phyloP scores from a whole-genome alignment of 1,140 invertebrate genomes.

The Globodera rostochiensis region DNA sequence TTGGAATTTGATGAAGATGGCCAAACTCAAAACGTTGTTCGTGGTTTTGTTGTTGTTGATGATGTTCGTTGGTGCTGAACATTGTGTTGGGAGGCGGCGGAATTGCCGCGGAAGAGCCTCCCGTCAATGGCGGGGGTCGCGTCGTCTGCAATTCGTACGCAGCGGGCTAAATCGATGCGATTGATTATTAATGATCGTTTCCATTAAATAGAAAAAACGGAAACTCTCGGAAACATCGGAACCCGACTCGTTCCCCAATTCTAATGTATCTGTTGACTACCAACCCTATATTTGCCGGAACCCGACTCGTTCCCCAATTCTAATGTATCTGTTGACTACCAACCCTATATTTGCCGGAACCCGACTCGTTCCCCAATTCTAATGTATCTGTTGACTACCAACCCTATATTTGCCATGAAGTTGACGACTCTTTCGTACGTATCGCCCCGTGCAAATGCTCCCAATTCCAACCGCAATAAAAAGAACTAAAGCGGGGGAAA shows the following conservation, averaged over 20 bases:
- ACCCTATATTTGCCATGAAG: slow-evolving; percentile 39
- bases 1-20: background rate
- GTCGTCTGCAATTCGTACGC: slow-evolving; percentile 29
- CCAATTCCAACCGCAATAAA: slow-evolving; percentile 25
- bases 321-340: background rate
- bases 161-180: slow-evolving; percentile 17
- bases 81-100: background rate
- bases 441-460: slow-evolving; percentile 29
- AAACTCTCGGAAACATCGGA: background rate
- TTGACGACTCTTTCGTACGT: slow-evolving; percentile 35
- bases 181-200: background rate
- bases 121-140: background rate
- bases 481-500: slow-evolving; percentile 22
- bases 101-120: background rate
- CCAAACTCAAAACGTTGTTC: background rate
- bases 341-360: background rate
- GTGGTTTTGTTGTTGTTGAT: background rate
- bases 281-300: background rate
- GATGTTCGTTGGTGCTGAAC: background rate
- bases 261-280: too few relatives aligned
- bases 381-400: background rate
- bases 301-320: background rate
- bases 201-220: background rate
- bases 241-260: background rate
- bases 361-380: background rate